Percentiles rank a stretch among this genome's conserved stretches.
Conservation (phyloP, 1,140 invertebrate species). For the Diplogasteroides magnus region DNA sequence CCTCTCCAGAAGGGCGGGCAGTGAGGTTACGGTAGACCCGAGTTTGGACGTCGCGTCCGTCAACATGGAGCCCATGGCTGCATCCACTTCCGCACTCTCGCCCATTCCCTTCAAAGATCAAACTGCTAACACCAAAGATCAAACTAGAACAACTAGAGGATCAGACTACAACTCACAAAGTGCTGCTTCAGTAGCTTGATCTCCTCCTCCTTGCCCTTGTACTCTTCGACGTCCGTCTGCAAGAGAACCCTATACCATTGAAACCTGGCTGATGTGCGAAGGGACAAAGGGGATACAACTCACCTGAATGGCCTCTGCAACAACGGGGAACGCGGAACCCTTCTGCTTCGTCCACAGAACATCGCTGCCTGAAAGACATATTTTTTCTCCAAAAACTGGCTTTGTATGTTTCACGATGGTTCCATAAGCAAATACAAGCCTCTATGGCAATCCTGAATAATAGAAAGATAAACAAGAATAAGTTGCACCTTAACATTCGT, state of each 20-base stretch:
- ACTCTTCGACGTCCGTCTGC: constrained; percentile 90
- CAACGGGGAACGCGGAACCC: constrained; percentile 83
- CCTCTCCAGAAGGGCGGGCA: constrained; percentile 84
- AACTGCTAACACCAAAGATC: neutral
- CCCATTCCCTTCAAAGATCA: constrained; percentile 58
- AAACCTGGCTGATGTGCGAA: too few species aligned
- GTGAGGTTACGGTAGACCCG: constrained; percentile 74
- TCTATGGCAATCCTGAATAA: too few species aligned
- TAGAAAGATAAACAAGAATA: too few species aligned
- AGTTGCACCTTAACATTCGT: neutral
- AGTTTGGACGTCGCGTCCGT: constrained; percentile 88
- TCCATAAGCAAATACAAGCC: too few species aligned
- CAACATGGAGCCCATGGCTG: constrained; percentile 66
- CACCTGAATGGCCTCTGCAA: constrained; percentile 97
- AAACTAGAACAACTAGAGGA: neutral
- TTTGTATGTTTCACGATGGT: too few species aligned
- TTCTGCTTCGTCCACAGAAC: constrained; percentile 48
- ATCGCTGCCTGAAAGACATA: constrained; percentile 64
- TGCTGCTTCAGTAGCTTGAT: constrained; percentile 86
- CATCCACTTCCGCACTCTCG: constrained; percentile 58
- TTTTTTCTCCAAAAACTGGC: too few species aligned
- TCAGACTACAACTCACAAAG: constrained; percentile 63
- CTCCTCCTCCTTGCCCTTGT: constrained; percentile 86
- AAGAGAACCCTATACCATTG: too few species aligned
- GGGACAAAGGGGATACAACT: too few species aligned